Conservation (phyloP, 2,797 vertebrate genomes). For the Helicolenus hilgendorfi region DNA sequence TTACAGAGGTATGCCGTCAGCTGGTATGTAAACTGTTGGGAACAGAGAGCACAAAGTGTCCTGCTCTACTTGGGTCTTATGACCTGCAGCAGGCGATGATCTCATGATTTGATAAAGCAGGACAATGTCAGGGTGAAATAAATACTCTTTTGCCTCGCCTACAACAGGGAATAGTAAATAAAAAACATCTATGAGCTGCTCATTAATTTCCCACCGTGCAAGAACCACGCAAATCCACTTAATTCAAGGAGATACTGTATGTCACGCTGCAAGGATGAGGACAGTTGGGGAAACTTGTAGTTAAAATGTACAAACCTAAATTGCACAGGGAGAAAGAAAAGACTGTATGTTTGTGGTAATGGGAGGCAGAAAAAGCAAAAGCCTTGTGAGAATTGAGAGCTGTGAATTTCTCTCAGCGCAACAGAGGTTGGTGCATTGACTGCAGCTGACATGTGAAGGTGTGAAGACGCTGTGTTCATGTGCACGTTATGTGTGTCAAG, state of each 20-base stretch:
- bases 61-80: slow-evolving; percentile 47
- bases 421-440: slow-evolving; percentile 9
- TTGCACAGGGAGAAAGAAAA: background rate
- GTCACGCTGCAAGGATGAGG: background rate
- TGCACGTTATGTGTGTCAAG: background rate
- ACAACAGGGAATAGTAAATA: background rate
- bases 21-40: slow-evolving; percentile 20
- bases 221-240: background rate
- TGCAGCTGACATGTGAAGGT: slow-evolving; percentile 38
- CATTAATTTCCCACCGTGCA: background rate
- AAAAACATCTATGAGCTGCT: background rate
- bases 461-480: slow-evolving; percentile 40
- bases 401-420: slow-evolving; percentile 34
- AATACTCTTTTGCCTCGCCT: background rate
- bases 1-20: slow-evolving; percentile 39
- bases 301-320: slow-evolving; percentile 14
- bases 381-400: slow-evolving; percentile 31
- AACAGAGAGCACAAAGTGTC: slow-evolving; percentile 13
- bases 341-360: background rate
- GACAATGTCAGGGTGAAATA: slow-evolving; percentile 9
- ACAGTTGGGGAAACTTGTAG: background rate
- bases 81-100: slow-evolving; percentile 45
- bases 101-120: slow-evolving; percentile 40
- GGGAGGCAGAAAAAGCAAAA: slow-evolving; percentile 1
- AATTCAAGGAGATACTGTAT: background rate